Percentiles rank a stretch among this genome's conserved stretches.
Conservation (phyloP, 2,888 invertebrate genomes). For the Andricus curvator region DNA sequence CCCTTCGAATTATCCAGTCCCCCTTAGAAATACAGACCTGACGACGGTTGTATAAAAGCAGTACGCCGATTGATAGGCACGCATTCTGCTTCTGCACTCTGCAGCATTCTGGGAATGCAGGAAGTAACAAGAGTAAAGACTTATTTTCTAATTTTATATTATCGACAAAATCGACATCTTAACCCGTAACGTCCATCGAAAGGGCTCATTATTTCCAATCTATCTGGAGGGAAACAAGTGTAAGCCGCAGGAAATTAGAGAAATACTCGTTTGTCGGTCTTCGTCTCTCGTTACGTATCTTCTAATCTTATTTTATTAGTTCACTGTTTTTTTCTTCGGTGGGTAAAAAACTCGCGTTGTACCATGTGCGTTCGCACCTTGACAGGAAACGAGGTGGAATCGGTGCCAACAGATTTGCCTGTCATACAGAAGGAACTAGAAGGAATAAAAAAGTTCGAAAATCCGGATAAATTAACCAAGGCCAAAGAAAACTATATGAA, state of each 20-base stretch:
- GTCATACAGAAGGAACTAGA: not conserved
- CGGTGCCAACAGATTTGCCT: not conserved
- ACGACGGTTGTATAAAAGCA: not conserved
- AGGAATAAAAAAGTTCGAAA: not conserved
- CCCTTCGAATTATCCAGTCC: not conserved
- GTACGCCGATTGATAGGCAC: not conserved
- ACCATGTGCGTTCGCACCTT: not conserved
- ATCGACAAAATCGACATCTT: not conserved
- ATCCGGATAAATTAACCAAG: constrained; percentile 52
- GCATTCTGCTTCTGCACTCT: not conserved
- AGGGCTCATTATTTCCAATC: not conserved
- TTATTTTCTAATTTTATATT: not conserved
- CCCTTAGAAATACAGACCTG: not conserved
- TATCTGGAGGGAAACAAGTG: not conserved
- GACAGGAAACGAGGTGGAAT: not conserved
- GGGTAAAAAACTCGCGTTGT: not conserved
- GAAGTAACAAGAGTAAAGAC: not conserved
- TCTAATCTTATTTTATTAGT: no score
- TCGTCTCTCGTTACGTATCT: not conserved
- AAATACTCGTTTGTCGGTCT: not conserved
- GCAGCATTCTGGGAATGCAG: not conserved
- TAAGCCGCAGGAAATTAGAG: not conserved
- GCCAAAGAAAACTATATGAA: constrained; percentile 70
- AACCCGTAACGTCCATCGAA: not conserved
- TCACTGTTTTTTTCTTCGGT: not conserved